phyloP scores from a whole-genome alignment of 2,888 invertebrate genomes.

The Deroplatys truncata region DNA sequence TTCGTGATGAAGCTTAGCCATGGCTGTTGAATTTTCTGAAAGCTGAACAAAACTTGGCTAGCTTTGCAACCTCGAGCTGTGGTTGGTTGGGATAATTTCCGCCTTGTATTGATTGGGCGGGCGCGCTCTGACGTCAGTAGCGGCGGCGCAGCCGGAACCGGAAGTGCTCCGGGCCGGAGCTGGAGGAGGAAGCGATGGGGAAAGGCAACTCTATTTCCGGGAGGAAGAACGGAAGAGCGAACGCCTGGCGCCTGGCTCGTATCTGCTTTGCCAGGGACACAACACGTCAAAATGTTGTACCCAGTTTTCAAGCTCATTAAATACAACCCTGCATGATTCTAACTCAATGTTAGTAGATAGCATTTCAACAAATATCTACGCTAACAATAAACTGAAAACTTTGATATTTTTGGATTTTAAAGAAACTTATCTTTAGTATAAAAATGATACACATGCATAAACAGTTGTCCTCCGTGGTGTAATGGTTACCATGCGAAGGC shows the following conservation, averaged over 20 bases:
- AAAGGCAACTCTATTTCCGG: constrained; percentile 30
- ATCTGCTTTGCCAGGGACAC: constrained; percentile 8
- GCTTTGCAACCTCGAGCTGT: constrained; percentile 39
- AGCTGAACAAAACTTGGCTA: not conserved
- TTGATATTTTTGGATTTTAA: no score
- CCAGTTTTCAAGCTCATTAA: no score
- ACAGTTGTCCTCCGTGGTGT: no score
- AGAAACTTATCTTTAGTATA: no score
- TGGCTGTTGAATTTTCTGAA: not conserved
- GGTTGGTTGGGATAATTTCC: constrained; percentile 47
- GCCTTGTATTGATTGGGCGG: constrained; percentile 28
- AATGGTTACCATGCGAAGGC: no score
- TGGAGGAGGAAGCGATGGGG: constrained; percentile 24
- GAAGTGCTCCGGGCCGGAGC: constrained; percentile 22
- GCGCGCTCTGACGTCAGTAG: constrained; percentile 25
- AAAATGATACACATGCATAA: no score
- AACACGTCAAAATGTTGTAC: constrained; percentile 4
- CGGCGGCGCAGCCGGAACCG: constrained; percentile 21
- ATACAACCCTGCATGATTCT: no score
- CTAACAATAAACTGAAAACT: no score
- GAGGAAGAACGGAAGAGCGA: constrained; percentile 25
- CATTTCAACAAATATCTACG: no score
- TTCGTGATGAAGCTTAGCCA: not conserved
- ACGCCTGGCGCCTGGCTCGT: constrained; percentile 18
- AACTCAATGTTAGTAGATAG: no score